Conservation (phyloP, 2,888 invertebrate species). For the Caenorhabditis macrosperma region DNA sequence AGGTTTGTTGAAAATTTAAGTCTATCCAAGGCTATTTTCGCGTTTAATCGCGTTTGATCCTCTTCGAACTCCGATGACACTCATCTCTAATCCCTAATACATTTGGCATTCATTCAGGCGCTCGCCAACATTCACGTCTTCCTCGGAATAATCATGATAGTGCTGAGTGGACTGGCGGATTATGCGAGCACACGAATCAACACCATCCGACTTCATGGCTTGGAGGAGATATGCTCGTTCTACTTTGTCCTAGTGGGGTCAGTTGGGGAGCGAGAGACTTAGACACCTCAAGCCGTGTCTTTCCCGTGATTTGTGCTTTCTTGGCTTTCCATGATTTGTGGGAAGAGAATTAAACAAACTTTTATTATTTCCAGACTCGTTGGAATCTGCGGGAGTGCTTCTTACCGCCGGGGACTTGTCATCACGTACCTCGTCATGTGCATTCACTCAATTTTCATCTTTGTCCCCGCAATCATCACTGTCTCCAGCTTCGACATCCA, state of each 20-base stretch:
- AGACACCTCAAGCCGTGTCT: conserved; percentile 13
- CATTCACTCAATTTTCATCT: conserved; percentile 74
- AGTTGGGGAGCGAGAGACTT: conserved; percentile 38
- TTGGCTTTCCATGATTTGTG: conserved; percentile 21
- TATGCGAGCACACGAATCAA: conserved; percentile 72
- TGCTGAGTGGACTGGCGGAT: conserved; percentile 73
- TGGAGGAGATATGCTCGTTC: conserved; percentile 75
- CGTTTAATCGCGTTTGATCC: too few species aligned
- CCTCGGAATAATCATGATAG: conserved; percentile 72
- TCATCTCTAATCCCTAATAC: too few species aligned
- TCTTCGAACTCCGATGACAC: too few species aligned
- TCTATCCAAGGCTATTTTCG: too few species aligned
- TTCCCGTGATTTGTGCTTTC: conserved; percentile 34
- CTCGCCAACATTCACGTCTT: conserved; percentile 75
- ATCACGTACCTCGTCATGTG: conserved; percentile 76
- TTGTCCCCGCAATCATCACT: conserved; percentile 76
- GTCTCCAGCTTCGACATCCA: conserved; percentile 77
- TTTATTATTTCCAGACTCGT: conserved; percentile 65
- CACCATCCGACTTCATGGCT: conserved; percentile 71
- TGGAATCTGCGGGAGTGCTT: conserved; percentile 75
- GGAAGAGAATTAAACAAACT: neutral
- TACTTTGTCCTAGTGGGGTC: conserved; percentile 76
- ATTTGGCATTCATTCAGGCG: conserved; percentile 64
- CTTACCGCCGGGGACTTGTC: conserved; percentile 75
- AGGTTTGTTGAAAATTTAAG: conserved; percentile 38